A percentile compares a stretch with the other conserved stretches of the same genome.
Conservation (phyloP, 1,140 invertebrate genomes). For the Nebria ingens region DNA sequence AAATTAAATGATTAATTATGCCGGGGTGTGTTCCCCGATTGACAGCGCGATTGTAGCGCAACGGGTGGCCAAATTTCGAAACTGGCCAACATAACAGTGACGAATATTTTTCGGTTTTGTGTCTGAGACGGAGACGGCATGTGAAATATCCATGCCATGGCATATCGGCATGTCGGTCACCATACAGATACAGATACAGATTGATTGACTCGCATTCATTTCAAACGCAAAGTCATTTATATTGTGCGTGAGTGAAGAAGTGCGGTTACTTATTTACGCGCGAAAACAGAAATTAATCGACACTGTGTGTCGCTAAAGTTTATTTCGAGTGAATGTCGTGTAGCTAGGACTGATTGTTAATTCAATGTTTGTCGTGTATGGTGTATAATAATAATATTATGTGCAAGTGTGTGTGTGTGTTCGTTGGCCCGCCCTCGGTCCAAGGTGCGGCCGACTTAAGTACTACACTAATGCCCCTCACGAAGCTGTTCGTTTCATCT, state of each 20-base stretch:
- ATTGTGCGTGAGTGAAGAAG: background rate
- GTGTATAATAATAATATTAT: background rate
- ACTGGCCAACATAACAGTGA: background rate
- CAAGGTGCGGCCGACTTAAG: background rate
- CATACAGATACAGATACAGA: background rate
- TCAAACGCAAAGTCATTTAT: background rate
- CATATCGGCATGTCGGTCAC: background rate
- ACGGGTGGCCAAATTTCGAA: background rate
- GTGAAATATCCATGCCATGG: background rate
- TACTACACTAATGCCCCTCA: background rate
- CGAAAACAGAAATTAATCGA: too few relatives aligned
- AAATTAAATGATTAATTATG: background rate
- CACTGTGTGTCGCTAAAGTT: too few relatives aligned
- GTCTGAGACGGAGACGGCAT: background rate
- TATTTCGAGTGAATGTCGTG: too few relatives aligned
- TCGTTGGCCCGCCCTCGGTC: too few relatives aligned
- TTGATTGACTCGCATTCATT: background rate
- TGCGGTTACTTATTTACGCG: too few relatives aligned
- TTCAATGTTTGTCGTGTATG: background rate
- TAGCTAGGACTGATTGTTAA: background rate
- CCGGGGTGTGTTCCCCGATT: background rate
- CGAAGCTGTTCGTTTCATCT: too few relatives aligned
- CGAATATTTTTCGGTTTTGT: background rate
- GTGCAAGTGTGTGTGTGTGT: background rate
- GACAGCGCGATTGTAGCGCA: background rate